Conservation (phyloP, 2,888 invertebrate species). For the Cheilosia variabilis region DNA sequence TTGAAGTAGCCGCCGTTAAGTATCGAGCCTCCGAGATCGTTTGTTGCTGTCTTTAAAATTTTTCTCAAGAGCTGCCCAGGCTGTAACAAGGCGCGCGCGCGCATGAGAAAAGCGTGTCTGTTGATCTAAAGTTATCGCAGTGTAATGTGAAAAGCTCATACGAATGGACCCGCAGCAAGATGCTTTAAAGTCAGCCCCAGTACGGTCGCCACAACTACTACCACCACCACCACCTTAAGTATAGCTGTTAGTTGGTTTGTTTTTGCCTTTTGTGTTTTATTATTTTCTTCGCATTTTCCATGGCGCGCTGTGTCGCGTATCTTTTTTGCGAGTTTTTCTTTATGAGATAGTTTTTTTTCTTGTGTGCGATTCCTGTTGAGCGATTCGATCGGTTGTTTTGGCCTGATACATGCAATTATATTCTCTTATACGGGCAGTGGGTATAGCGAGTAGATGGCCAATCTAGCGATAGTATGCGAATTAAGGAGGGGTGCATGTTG, state of each 20-base stretch:
- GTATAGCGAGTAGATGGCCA: background rate
- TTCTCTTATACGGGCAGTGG: conserved; percentile 35
- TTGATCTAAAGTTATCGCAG: conserved; percentile 82
- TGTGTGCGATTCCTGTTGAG: conserved; percentile 53
- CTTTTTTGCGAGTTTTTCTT: conserved; percentile 52
- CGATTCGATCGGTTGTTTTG: conserved; percentile 47
- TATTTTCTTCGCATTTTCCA: conserved; percentile 64
- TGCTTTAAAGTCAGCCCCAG: conserved; percentile 80
- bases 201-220: conserved; percentile 69
- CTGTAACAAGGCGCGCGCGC: conserved; percentile 77
- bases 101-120: conserved; percentile 79
- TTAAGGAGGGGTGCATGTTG: conserved; percentile 24
- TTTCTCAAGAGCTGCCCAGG: conserved; percentile 38
- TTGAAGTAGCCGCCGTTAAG: conserved; percentile 8
- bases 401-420: conserved; percentile 52
- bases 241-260: conserved; percentile 18
- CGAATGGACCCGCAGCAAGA: conserved; percentile 81
- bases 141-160: conserved; percentile 84
- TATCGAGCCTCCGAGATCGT: conserved; percentile 33
- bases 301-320: conserved; percentile 33
- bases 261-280: conserved; percentile 20
- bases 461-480: conserved; percentile 9
- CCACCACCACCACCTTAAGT: conserved; percentile 69
- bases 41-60: conserved; percentile 38
- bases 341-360: conserved; percentile 26